Evolutionary conservation across 2,113 vertebrate species (phyloP).

Genomic region (Gulo gulo): DNA sequence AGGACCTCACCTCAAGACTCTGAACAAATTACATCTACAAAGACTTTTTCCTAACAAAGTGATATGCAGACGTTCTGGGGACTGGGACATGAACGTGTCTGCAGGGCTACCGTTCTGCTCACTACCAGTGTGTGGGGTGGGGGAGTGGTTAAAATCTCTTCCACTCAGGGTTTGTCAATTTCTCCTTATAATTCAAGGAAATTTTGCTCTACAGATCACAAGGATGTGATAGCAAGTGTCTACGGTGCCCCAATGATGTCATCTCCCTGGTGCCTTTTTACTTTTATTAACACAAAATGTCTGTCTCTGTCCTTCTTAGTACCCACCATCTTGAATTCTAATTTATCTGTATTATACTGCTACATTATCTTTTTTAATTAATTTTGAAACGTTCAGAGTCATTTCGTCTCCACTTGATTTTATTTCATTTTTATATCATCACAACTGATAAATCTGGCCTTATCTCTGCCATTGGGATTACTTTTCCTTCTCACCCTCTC

Average conservation of each 20-base stretch:
- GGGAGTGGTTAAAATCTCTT: not conserved
- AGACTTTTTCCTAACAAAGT: not conserved
- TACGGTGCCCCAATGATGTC: not conserved
- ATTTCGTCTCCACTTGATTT: not conserved
- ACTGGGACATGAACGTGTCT: not conserved
- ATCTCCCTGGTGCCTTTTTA: not conserved
- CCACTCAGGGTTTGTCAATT: not conserved
- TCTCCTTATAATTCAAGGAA: not conserved
- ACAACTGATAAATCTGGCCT: not conserved
- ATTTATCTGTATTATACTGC: not conserved
- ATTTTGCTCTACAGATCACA: not conserved
- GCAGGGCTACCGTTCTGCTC: not conserved
- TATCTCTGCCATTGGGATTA: not conserved
- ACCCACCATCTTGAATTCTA: not conserved
- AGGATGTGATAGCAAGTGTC: not conserved
- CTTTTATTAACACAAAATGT: not conserved
- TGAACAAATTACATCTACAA: not conserved
- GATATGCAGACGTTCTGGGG: not conserved
- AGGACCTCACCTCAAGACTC: not conserved
- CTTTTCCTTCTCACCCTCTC: not conserved
- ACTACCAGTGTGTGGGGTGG: too few species aligned
- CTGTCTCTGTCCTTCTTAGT: not conserved
- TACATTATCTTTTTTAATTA: not conserved
- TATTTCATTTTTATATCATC: not conserved
- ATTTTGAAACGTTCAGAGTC: not conserved